These are phyloP conservation scores for Fratercula arctica DNA, from an alignment of 2,797 vertebrate species.

Conservation along the genomic window DNA sequence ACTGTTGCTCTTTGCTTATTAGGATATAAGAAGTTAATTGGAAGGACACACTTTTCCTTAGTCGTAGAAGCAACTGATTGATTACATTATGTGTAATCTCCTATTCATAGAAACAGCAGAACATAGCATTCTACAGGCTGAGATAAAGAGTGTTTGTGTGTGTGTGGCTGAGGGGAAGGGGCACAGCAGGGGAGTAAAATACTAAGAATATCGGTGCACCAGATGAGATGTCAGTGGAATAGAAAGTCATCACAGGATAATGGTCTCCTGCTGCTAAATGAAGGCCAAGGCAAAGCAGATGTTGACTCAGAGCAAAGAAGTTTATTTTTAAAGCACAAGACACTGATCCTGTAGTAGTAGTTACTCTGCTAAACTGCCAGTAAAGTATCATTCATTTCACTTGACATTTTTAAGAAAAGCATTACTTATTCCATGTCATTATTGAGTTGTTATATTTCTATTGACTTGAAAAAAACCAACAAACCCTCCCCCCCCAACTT, in stretches of 20 bases:
- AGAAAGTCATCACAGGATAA: slow-evolving; percentile 73
- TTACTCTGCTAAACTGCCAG: slow-evolving; percentile 26
- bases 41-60: slow-evolving; percentile 33
- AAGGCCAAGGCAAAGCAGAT: slow-evolving; percentile 73
- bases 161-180: slow-evolving; percentile 66
- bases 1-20: background rate
- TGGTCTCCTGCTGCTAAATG: slow-evolving; percentile 74
- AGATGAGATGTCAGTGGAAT: slow-evolving; percentile 73
- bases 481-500: background rate
- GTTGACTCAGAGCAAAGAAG: slow-evolving; percentile 68
- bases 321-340: slow-evolving; percentile 70
- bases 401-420: slow-evolving; percentile 30
- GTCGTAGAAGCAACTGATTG: slow-evolving; percentile 19
- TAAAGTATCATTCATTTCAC: slow-evolving; percentile 28
- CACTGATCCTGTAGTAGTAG: slow-evolving; percentile 46
- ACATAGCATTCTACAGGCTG: slow-evolving; percentile 48
- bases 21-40: slow-evolving; percentile 35
- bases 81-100: slow-evolving; percentile 38
- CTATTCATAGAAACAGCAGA: slow-evolving; percentile 50
- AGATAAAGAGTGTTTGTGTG: slow-evolving; percentile 70
- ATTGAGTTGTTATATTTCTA: background rate
- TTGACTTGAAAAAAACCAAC: background rate
- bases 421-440: background rate
- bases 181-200: slow-evolving; percentile 68
- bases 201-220: slow-evolving; percentile 67